Evolutionary conservation across 2,797 vertebrate genomes (phyloP).

Genomic region (Gallinago stenura): DNA sequence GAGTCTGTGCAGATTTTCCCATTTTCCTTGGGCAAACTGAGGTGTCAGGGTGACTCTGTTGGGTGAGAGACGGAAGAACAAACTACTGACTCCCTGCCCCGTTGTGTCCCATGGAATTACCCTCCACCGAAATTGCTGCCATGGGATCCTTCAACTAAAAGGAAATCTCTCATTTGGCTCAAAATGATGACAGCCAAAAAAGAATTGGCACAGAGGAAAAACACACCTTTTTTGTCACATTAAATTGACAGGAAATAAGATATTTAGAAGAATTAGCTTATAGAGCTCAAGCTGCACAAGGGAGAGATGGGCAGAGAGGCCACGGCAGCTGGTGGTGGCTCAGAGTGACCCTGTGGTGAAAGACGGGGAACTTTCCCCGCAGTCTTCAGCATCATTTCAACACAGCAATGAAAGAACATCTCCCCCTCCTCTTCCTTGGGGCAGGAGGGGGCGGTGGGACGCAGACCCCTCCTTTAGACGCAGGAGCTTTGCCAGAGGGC

Average conservation of each 20-base stretch:
- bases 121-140: not conserved
- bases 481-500: not conserved
- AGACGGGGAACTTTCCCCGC: slow-evolving; percentile 42
- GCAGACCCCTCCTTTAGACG: not conserved
- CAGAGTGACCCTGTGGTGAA: slow-evolving; percentile 53
- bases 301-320: not conserved
- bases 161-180: slow-evolving; percentile 16
- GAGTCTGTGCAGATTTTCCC: not conserved
- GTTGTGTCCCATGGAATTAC: not conserved
- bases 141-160: not conserved
- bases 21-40: not conserved
- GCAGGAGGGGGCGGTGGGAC: not conserved
- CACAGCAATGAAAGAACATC: slow-evolving; percentile 10
- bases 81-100: not conserved
- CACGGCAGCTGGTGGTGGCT: slow-evolving; percentile 40
- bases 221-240: not conserved
- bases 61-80: not conserved
- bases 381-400: not conserved
- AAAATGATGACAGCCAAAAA: not conserved
- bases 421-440: not conserved
- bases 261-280: not conserved
- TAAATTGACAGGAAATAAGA: not conserved
- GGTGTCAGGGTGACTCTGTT: not conserved
- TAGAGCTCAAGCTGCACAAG: not conserved
- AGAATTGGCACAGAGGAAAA: not conserved